These are phyloP conservation scores for Allolobophora icterica DNA, from an alignment of 2,888 invertebrate species.

Conservation along the genomic window DNA sequence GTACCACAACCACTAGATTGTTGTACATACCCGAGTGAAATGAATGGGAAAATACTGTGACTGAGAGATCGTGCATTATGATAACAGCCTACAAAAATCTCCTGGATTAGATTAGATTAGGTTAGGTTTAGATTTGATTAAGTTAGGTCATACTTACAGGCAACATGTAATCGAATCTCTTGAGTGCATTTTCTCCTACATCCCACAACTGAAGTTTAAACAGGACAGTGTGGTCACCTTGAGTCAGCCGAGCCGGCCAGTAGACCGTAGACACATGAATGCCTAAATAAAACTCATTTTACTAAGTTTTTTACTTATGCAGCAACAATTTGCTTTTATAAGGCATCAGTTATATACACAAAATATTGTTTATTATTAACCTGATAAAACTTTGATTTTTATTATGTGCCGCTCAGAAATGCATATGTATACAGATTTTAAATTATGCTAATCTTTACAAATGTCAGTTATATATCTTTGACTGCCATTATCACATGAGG, in stretches of 20 bases:
- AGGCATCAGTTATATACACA: neutral
- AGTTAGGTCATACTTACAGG: conserved; percentile 64
- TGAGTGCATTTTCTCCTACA: conserved; percentile 69
- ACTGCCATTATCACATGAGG: too few species aligned
- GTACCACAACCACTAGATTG: too few species aligned
- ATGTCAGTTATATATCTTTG: too few species aligned
- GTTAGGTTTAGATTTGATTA: neutral
- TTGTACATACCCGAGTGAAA: too few species aligned
- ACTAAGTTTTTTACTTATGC: neutral
- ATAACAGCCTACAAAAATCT: too few species aligned
- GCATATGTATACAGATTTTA: too few species aligned
- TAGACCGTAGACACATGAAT: conserved; percentile 69
- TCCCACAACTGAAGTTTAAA: conserved; percentile 72
- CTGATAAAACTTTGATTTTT: too few species aligned
- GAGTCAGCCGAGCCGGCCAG: conserved; percentile 71
- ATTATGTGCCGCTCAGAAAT: too few species aligned
- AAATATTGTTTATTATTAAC: too few species aligned
- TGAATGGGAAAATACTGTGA: too few species aligned
- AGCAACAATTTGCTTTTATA: neutral
- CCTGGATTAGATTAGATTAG: neutral
- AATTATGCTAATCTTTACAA: too few species aligned
- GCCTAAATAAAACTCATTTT: conserved; percentile 56
- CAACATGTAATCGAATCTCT: conserved; percentile 70
- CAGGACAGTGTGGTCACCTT: conserved; percentile 67
- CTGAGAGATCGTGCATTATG: too few species aligned